Evolutionary conservation across 1,140 invertebrate species (phyloP).

Genomic region (Drosophila simulans): DNA sequence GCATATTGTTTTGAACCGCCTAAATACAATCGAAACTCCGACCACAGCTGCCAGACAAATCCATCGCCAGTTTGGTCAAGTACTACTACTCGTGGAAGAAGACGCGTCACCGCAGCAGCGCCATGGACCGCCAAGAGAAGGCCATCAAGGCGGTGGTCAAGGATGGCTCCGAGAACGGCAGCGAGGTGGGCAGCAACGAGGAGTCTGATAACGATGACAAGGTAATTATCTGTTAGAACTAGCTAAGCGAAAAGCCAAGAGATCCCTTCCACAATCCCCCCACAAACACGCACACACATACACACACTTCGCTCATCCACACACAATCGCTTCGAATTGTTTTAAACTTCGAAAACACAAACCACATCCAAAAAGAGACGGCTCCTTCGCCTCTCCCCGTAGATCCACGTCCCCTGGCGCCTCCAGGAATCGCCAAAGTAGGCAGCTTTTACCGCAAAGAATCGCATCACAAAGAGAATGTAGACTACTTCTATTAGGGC

Average conservation of each 20-base stretch:
- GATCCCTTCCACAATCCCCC: slow-evolving; percentile 27
- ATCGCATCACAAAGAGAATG: slow-evolving; percentile 5
- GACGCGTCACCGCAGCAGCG: slow-evolving; percentile 94
- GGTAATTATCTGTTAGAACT: slow-evolving; percentile 87
- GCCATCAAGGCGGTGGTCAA: slow-evolving; percentile 85
- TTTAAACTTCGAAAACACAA: slow-evolving; percentile 2
- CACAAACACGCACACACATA: slow-evolving; percentile 16
- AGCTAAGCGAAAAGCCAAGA: slow-evolving; percentile 18
- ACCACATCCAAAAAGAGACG: slow-evolving; percentile 13
- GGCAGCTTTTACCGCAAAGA: not conserved
- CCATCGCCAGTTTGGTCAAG: slow-evolving; percentile 97
- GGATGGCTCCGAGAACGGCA: slow-evolving; percentile 91
- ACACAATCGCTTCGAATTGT: slow-evolving; percentile 4
- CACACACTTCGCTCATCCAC: slow-evolving; percentile 13
- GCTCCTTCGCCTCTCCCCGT: slow-evolving; percentile 26
- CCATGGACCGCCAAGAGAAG: slow-evolving; percentile 92
- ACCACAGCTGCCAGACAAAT: slow-evolving; percentile 95
- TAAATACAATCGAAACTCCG: not conserved
- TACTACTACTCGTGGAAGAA: slow-evolving; percentile 99
- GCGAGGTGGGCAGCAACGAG: slow-evolving; percentile 91
- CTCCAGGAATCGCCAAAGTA: not conserved
- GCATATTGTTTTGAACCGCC: not conserved
- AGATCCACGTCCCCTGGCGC: not conserved
- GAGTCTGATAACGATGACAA: slow-evolving; percentile 95
- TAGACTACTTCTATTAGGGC: not conserved